phyloP scores from a whole-genome alignment of 2,888 invertebrate species.

The Rhogogaster chlorosoma region DNA sequence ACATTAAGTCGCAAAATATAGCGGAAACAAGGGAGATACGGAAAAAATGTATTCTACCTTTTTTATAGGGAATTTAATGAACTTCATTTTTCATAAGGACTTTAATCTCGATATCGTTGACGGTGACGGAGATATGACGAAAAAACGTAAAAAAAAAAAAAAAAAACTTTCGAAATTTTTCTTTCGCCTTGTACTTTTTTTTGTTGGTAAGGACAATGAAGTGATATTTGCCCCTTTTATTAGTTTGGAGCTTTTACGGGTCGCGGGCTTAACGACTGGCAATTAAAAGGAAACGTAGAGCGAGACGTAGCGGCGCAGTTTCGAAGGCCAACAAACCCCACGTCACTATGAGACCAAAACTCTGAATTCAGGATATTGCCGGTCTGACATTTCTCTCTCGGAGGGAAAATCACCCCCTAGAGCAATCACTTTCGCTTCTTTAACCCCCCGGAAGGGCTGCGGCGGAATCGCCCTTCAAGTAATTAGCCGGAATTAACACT shows the following conservation, averaged over 20 bases:
- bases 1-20: not conserved
- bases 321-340: slow-evolving; percentile 12
- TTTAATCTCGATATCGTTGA: not conserved
- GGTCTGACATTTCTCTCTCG: slow-evolving; percentile 14
- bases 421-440: slow-evolving; percentile 31
- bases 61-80: not conserved
- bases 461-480: not conserved
- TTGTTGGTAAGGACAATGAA: slow-evolving; percentile 21
- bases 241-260: slow-evolving; percentile 19
- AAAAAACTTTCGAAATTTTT: not conserved
- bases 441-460: not conserved
- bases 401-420: slow-evolving; percentile 26
- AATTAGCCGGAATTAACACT: slow-evolving; percentile 3
- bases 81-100: not conserved
- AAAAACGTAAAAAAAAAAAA: not conserved
- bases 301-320: not conserved
- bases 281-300: slow-evolving; percentile 42
- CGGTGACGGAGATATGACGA: not conserved
- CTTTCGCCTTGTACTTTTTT: not conserved
- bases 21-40: not conserved
- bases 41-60: not conserved
- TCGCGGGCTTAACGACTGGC: slow-evolving; percentile 39
- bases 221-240: not conserved
- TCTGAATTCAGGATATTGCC: slow-evolving; percentile 35
- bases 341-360: slow-evolving; percentile 32